Evolutionary conservation across 64 coral and sea anemone genomes (phyloP).

Genomic region (Actinia equina): DNA sequence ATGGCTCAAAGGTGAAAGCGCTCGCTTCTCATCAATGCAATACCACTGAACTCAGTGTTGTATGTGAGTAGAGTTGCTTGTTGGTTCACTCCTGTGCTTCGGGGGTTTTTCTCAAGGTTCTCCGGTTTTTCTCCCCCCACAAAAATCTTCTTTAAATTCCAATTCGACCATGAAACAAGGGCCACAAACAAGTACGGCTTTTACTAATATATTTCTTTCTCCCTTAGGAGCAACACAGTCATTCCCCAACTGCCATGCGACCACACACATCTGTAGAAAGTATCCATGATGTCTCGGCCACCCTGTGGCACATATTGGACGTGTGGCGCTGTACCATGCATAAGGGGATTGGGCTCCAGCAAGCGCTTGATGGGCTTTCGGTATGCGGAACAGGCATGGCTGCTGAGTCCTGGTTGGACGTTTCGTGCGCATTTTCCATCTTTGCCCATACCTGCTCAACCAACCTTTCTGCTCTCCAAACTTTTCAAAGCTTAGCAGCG

Average conservation of each 20-base stretch:
- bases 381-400: slow-evolving; percentile 71
- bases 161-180: too few species aligned
- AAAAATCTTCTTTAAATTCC: too few species aligned
- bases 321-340: slow-evolving; percentile 79
- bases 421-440: slow-evolving; percentile 74
- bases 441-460: slow-evolving; percentile 64
- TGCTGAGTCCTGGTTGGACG: slow-evolving; percentile 80
- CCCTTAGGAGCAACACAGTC: slow-evolving; percentile 19
- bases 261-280: slow-evolving; percentile 35
- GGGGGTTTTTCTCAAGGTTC: too few species aligned
- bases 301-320: slow-evolving; percentile 86
- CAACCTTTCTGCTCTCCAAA: slow-evolving; percentile 61
- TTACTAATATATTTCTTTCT: neutral
- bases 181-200: too few species aligned
- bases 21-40: too few species aligned
- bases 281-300: slow-evolving; percentile 76
- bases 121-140: too few species aligned
- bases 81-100: too few species aligned
- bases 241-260: slow-evolving; percentile 2
- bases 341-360: slow-evolving; percentile 71
- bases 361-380: slow-evolving; percentile 74
- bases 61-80: too few species aligned
- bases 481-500: slow-evolving; percentile 71
- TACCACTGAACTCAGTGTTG: too few species aligned
- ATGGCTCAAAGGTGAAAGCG: too few species aligned